Evolutionary conservation across 2,888 invertebrate species (phyloP).

Genomic region (Cephalotes varians): DNA sequence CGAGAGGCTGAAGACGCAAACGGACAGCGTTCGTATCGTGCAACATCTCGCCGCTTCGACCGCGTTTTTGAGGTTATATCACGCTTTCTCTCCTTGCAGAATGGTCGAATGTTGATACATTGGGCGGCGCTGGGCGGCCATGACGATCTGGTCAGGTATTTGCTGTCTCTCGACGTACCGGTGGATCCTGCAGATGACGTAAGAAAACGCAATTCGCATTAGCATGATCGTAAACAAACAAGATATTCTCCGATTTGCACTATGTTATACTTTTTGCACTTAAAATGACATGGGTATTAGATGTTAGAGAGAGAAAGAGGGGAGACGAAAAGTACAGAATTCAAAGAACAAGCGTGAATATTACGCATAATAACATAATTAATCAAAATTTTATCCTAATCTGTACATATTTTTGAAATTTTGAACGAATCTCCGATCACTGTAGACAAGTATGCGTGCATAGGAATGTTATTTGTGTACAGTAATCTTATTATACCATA

Average conservation of each 20-base stretch:
- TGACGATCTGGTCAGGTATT: conserved; percentile 90
- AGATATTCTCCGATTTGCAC: background rate
- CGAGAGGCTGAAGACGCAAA: conserved; percentile 85
- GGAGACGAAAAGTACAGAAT: background rate
- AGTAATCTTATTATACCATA: background rate
- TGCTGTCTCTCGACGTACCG: conserved; percentile 89
- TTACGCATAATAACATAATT: background rate
- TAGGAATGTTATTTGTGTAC: background rate
- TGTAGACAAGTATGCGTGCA: background rate
- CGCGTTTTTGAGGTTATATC: conserved; percentile 52
- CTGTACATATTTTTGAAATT: background rate
- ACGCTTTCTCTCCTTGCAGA: conserved; percentile 86
- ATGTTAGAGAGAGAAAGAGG: background rate
- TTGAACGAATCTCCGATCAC: background rate
- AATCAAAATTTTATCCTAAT: background rate
- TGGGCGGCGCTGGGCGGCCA: conserved; percentile 94
- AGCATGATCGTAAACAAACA: background rate
- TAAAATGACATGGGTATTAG: background rate
- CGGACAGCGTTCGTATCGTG: conserved; percentile 86
- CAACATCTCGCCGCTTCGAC: background rate
- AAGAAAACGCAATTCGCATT: conserved; percentile 70
- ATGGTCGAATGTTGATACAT: conserved; percentile 91
- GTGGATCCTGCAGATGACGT: conserved; percentile 92
- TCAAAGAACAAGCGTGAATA: background rate
- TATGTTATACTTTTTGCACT: background rate